These are phyloP conservation scores for Schizopygopsis pylzovi DNA, from an alignment of 2,797 vertebrate species.

Conservation along the genomic window DNA sequence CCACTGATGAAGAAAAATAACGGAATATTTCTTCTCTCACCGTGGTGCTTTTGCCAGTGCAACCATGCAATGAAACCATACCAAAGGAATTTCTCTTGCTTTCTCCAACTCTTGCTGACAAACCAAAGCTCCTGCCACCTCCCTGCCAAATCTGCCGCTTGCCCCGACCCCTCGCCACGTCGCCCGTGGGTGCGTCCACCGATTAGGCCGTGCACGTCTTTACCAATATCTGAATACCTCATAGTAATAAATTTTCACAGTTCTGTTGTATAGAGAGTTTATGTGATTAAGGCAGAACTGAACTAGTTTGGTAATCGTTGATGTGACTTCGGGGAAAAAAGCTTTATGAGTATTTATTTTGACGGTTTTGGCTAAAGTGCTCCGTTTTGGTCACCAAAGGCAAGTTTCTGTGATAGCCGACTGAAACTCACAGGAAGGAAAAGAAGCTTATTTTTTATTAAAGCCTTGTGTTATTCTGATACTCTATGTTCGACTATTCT, in stretches of 20 bases:
- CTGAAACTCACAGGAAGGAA: conserved; percentile 81
- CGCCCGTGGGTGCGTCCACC: conserved; percentile 76
- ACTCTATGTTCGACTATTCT: conserved; percentile 85
- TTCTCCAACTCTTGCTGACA: conserved; percentile 86
- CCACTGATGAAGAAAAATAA: conserved; percentile 89
- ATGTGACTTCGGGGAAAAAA: conserved; percentile 86
- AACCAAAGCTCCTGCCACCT: conserved; percentile 89
- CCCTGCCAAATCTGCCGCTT: conserved; percentile 71
- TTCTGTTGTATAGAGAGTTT: conserved; percentile 96
- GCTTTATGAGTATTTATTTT: conserved; percentile 96
- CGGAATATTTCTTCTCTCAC: conserved; percentile 88
- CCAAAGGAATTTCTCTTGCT: conserved; percentile 92
- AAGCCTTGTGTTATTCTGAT: conserved; percentile 82
- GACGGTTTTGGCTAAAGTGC: conserved; percentile 82
- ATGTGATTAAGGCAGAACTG: conserved; percentile 94
- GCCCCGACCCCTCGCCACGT: conserved; percentile 60
- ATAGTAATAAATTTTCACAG: conserved; percentile 97
- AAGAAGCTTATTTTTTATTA: conserved; percentile 84
- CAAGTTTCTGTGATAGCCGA: conserved; percentile 85
- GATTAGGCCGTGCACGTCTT: conserved; percentile 91
- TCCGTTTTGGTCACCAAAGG: conserved; percentile 84
- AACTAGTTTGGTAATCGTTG: conserved; percentile 91
- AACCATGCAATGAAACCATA: conserved; percentile 99
- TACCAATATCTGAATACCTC: conserved; percentile 90
- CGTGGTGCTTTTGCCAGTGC: conserved; percentile 97